Conservation (phyloP, 2,888 invertebrate species). For the Corbicula japonica region DNA sequence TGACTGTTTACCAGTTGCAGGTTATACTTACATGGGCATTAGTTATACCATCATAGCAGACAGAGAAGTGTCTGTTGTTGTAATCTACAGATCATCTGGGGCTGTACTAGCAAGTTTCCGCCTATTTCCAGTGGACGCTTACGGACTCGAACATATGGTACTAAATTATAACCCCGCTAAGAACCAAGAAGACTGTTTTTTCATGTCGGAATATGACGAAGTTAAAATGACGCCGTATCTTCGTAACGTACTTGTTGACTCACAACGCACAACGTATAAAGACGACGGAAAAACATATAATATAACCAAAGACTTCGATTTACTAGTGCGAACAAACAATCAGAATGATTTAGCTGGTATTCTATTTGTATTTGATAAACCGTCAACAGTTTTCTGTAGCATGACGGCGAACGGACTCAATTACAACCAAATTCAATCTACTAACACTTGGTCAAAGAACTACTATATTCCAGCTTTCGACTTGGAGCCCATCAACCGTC, state of each 20-base stretch:
- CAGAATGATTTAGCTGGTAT: not conserved
- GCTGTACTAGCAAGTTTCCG: constrained; percentile 1
- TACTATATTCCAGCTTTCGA: constrained; percentile 33
- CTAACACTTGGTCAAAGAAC: constrained; percentile 16
- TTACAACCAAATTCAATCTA: constrained; percentile 27
- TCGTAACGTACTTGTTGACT: too few relatives aligned
- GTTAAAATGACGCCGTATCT: not conserved
- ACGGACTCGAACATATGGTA: constrained; percentile 26
- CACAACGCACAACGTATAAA: not conserved
- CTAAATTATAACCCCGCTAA: not conserved
- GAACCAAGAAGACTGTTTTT: not conserved
- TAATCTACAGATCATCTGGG: not conserved
- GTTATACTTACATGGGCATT: too few relatives aligned
- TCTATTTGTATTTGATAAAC: constrained; percentile 21
- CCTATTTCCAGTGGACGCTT: constrained; percentile 38
- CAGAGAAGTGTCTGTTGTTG: constrained; percentile 23
- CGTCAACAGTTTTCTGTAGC: constrained; percentile 31
- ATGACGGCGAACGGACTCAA: not conserved
- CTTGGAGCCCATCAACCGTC: not conserved
- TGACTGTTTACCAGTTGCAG: too few relatives aligned
- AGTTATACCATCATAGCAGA: constrained; percentile 12
- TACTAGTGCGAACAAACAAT: not conserved
- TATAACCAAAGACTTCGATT: not conserved
- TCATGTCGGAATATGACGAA: constrained; percentile 5
- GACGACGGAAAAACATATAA: not conserved